A percentile compares a stretch with the other conserved stretches of the same genome.
phyloP scores from a whole-genome alignment of 2,113 vertebrate genomes.

The Ellobius talpinus region DNA sequence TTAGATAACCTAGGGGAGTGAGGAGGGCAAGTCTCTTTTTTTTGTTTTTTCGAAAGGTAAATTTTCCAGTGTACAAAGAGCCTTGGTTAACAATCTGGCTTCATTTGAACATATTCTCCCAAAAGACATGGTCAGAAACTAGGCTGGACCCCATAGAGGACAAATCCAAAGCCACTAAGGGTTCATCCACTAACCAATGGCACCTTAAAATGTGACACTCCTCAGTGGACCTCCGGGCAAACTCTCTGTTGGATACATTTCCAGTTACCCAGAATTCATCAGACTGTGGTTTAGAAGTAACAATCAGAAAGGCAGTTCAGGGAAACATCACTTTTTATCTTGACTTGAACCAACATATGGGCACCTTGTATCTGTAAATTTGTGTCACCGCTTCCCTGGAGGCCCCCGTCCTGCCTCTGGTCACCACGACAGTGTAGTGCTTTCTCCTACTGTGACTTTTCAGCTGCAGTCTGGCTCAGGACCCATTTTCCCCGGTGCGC shows the following conservation, averaged over 20 bases:
- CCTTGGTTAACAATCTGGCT: not conserved
- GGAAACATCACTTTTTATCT: slow-evolving; percentile 53
- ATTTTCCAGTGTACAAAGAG: not conserved
- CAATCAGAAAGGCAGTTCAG: slow-evolving; percentile 36
- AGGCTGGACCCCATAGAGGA: not conserved
- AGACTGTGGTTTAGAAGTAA: slow-evolving; percentile 51
- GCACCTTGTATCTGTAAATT: not conserved
- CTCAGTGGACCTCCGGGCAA: not conserved
- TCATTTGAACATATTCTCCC: not conserved
- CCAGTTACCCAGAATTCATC: not conserved
- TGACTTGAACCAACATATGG: slow-evolving; percentile 50
- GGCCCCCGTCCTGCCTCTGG: slow-evolving; percentile 53
- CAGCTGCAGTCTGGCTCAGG: slow-evolving; percentile 82
- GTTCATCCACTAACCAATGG: not conserved
- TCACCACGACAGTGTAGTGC: slow-evolving; percentile 78
- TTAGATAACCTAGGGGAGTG: not conserved
- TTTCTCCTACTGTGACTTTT: slow-evolving; percentile 87
- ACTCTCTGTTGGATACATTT: not conserved
- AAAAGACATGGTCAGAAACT: not conserved
- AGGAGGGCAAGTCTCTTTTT: not conserved
- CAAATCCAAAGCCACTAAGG: not conserved
- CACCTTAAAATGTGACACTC: not conserved
- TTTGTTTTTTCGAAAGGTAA: slow-evolving; percentile 13
- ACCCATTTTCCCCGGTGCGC: slow-evolving; percentile 86
- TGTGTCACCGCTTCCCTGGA: not conserved